phyloP scores from a whole-genome alignment of 2,888 invertebrate species.

The Galerucella nymphaeae region DNA sequence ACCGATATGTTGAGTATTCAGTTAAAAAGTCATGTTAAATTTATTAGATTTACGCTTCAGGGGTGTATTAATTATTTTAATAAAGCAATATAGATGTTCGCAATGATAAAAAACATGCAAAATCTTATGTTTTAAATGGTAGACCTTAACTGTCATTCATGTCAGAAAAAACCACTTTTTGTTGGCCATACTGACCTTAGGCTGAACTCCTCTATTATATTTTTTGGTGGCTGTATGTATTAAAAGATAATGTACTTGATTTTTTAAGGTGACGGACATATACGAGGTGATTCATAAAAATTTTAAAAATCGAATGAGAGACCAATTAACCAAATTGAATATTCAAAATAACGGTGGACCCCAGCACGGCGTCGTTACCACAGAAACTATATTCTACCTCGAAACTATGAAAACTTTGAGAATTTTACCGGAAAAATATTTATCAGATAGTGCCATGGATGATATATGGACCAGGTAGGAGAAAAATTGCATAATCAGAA shows the following conservation, averaged over 20 bases:
- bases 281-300: constrained; percentile 80
- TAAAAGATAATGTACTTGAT: background rate
- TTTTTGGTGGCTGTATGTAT: no score
- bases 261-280: constrained; percentile 59
- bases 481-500: constrained; percentile 25
- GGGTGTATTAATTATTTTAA: no score
- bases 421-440: constrained; percentile 79
- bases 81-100: no score
- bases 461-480: constrained; percentile 82
- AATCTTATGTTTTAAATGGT: no score
- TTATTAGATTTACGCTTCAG: no score
- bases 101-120: no score
- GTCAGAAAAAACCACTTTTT: no score
- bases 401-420: constrained; percentile 86
- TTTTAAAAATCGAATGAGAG: constrained; percentile 87
- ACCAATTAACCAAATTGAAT: constrained; percentile 86
- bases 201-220: no score
- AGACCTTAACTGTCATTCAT: no score
- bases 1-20: no score
- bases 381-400: constrained; percentile 90
- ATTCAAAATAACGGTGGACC: constrained; percentile 97
- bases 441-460: constrained; percentile 81
- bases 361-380: constrained; percentile 94
- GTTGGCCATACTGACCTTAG: no score
- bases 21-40: no score